Conservation (phyloP, 2,113 vertebrate species). For the Carollia perspicillata region DNA sequence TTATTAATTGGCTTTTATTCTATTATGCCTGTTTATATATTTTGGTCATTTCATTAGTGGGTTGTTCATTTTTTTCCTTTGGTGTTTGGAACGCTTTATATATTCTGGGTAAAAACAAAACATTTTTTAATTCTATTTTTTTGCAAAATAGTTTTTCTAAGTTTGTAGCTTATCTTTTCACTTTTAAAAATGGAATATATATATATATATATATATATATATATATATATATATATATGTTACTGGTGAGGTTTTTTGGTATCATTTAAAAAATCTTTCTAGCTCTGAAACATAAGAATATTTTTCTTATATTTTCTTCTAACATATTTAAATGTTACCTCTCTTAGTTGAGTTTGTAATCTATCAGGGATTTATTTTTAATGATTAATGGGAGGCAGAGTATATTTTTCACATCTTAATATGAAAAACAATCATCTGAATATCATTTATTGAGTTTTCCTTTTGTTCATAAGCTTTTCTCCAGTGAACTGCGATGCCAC, state of each 20-base stretch:
- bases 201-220: not conserved
- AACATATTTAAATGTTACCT: not conserved
- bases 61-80: not conserved
- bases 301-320: not conserved
- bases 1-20: not conserved
- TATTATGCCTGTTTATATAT: not conserved
- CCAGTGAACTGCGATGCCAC: not conserved
- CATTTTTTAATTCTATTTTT: not conserved
- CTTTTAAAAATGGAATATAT: not conserved
- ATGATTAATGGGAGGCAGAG: not conserved
- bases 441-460: not conserved
- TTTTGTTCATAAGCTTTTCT: not conserved
- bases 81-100: not conserved
- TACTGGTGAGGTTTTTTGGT: not conserved
- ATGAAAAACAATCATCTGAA: not conserved
- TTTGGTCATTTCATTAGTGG: not conserved
- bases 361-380: not conserved
- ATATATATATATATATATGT: too few species aligned
- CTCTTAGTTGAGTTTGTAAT: conserved; percentile 1
- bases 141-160: not conserved
- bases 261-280: not conserved
- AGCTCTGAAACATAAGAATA: not conserved
- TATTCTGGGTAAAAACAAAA: not conserved
- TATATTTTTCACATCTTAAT: not conserved
- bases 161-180: not conserved